These are phyloP conservation scores for Sebastes baramenuke DNA, from an alignment of 2,797 vertebrate species.

Conservation along the genomic window DNA sequence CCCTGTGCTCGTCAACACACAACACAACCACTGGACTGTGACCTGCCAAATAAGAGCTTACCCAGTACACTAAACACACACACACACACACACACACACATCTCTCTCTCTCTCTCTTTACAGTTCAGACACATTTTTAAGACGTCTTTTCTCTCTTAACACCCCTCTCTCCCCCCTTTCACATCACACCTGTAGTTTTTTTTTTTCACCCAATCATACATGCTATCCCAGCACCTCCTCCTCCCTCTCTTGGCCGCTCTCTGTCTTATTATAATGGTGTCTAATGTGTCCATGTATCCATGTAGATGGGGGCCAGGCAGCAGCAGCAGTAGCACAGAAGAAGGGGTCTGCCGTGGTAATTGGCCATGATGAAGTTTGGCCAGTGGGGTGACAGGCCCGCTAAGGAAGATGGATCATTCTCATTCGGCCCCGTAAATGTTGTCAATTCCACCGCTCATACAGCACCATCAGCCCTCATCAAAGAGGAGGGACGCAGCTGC, in stretches of 20 bases:
- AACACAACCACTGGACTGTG: slow-evolving; percentile 85
- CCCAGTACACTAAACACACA: slow-evolving; percentile 64
- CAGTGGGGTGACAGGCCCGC: slow-evolving; percentile 94
- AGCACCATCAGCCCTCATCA: slow-evolving; percentile 96
- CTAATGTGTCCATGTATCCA: slow-evolving; percentile 89
- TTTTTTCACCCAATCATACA: slow-evolving; percentile 44
- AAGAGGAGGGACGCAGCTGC: slow-evolving; percentile 90
- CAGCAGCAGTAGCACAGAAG: slow-evolving; percentile 54
- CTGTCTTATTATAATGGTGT: slow-evolving; percentile 75
- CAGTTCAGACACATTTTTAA: slow-evolving; percentile 67
- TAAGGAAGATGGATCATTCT: slow-evolving; percentile 99
- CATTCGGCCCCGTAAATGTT: slow-evolving; percentile 99
- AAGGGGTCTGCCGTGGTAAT: slow-evolving; percentile 94
- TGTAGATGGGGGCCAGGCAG: slow-evolving; percentile 91
- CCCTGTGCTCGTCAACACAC: slow-evolving; percentile 83
- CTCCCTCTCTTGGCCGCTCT: slow-evolving; percentile 44
- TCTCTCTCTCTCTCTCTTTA: slow-evolving; percentile 42
- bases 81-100: slow-evolving; percentile 8
- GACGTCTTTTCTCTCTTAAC: slow-evolving; percentile 44
- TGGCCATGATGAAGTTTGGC: slow-evolving; percentile 99
- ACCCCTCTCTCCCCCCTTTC: slow-evolving; percentile 28
- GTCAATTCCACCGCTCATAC: slow-evolving; percentile 99
- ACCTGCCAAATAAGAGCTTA: slow-evolving; percentile 84
- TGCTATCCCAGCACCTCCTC: slow-evolving; percentile 16
- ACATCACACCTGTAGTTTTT: slow-evolving; percentile 68